Evolutionary conservation across 1,140 invertebrate species (phyloP), one percentile per base, ranked within the genome.

Genomic region (Drosophila pandora): DNA sequence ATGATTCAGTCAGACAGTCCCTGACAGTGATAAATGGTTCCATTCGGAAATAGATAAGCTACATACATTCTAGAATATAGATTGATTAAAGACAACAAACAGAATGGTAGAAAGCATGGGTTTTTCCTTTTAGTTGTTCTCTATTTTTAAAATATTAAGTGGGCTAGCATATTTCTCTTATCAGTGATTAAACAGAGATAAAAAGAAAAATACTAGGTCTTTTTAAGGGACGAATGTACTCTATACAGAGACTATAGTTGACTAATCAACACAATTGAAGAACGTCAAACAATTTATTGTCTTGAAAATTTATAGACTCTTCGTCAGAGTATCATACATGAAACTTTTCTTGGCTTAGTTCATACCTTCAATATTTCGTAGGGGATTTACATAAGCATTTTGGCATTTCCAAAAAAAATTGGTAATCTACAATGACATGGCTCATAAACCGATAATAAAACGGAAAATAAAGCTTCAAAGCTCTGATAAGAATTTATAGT

Each of bases 71-170:
- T 30, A 55, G n/a, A 43, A 13, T 43, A 21, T 43, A 43, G 65
- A 69, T 69, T 69, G 41, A 56, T 69, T 57, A 57, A 34, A 69
- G 32, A 56, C 65, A 69, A 25, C n/a, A 10, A 47, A 30, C 12
- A 39, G 37, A 23, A 13, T 32, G 41, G 21, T 17, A 30, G 30
- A 34, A 30, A 22, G 6, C 12, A 28, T 47, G 3, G 17, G 22
- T 53, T 64, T 53, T 68, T 23, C 17, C 30, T 6, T 12, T n/a
- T 13, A 65, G 43, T 8, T 8, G 8, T 12, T 12, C 56, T 39
- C 62, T 68, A 69, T 69, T 68, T 48, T 10, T 56, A 25, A 68
- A 17, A 6, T 48, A 57, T 34, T 69, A 32, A 56, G 12, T 52
- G 25, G 32, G 50, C 28, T 68, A 25, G 28, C 21, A 65, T 65